Evolutionary conservation across 2,888 invertebrate genomes (phyloP), one percentile per base, ranked within the genome.

Genomic region (Agrochola lota): DNA sequence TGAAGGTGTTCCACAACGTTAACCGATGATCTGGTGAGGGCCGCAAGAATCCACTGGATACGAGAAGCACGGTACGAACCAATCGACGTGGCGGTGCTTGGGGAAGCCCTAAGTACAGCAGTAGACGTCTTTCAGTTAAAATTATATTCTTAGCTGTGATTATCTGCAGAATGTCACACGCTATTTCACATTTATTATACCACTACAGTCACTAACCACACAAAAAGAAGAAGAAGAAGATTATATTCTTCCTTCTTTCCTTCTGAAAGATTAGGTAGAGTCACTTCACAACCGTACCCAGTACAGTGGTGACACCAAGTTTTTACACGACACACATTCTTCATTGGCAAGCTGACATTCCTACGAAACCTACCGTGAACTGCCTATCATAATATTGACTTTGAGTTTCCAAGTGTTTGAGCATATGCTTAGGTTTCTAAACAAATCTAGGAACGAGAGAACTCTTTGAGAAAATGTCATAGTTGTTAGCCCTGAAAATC

Each of bases 321-420:
- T 95, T 95, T 95, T 94, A 93, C 92, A 92, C 91, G 93, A 90
- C 93, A 93, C 92, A 80, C 85, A 87, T 87, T 86, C 86, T 86
- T 87, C 78, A 94, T 94, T 93, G 92, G 66, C 90, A 89, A 90
- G 92, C 92, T 92, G 92, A 92, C 95, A 94, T 94, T 94, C 94
- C 90, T 85, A 72, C 84, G 86, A 86, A 88, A 85, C 87, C 73
- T 75, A 88, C 90, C 89, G 86, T 88, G 90, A 85, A 85, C 80
- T 81, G 86, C 70, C 66, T 78, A 74, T 83, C 80, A 71, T 74
- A 77, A 85, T 86, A 83, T 83, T 86, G 62, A 85, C 78, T 80
- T 80, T 77, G 35, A 71, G 69, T 68, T 77, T 63, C 69, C 83
- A 71, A 83, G 72, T 84, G 78, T 71, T 84, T 74, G 68, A 20